These are phyloP conservation scores for Otis tarda DNA, from an alignment of 2,113 vertebrate species.

Conservation along the genomic window DNA sequence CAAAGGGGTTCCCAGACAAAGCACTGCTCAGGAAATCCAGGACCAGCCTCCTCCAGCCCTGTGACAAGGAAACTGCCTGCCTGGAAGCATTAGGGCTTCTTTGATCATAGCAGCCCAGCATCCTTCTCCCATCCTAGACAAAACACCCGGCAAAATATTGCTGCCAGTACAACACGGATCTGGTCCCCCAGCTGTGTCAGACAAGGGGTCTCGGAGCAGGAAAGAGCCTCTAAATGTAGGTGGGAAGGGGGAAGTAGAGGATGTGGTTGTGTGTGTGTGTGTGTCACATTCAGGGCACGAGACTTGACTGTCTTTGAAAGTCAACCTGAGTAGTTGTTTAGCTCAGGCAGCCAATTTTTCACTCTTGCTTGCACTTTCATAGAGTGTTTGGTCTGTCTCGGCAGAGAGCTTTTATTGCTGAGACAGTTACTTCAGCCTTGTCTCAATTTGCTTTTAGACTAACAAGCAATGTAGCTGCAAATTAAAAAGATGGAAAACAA, in stretches of 20 bases:
- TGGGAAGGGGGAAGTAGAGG: neutral
- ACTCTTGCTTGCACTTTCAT: conserved; percentile 22
- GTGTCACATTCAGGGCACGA: neutral
- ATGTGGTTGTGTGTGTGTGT: too few species aligned
- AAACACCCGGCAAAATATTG: neutral
- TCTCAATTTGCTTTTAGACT: conserved; percentile 62
- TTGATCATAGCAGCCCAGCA: neutral
- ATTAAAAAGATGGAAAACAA: conserved; percentile 66
- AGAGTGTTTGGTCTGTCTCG: conserved; percentile 19
- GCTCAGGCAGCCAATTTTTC: conserved; percentile 34
- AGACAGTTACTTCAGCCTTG: conserved; percentile 51
- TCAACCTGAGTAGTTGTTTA: conserved; percentile 25
- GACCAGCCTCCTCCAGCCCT: neutral
- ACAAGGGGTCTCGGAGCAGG: neutral
- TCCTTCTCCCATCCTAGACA: neutral
- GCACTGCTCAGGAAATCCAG: neutral
- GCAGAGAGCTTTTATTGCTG: conserved; percentile 61
- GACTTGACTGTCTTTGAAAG: neutral
- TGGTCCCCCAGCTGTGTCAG: neutral
- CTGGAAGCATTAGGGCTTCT: neutral
- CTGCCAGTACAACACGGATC: neutral
- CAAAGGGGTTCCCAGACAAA: accelerated
- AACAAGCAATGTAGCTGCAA: conserved; percentile 59
- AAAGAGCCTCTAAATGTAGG: neutral
- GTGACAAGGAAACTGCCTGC: neutral